Conservation (phyloP, 2,113 vertebrate genomes). For the Microtus richardsoni region DNA sequence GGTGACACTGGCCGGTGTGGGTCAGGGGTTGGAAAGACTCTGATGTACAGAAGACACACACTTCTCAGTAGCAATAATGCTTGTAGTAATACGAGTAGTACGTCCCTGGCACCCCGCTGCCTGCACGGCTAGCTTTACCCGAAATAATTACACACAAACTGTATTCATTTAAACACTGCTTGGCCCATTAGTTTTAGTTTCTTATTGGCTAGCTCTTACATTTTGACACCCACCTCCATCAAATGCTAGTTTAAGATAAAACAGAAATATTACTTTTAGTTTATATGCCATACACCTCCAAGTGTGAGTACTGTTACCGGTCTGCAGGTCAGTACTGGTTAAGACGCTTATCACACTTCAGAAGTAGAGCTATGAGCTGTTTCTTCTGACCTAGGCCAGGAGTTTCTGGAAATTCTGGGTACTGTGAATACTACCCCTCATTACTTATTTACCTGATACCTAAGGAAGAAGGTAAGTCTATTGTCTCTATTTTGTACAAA, state of each 20-base stretch:
- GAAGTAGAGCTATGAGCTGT: not conserved
- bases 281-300: not conserved
- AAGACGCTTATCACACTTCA: not conserved
- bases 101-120: too few species aligned
- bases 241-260: not conserved
- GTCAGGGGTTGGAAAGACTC: too few species aligned
- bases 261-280: not conserved
- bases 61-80: not conserved
- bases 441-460: not conserved
- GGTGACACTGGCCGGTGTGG: not conserved
- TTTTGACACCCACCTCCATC: too few species aligned
- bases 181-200: too few species aligned
- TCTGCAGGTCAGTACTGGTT: not conserved
- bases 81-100: too few species aligned
- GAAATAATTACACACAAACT: too few species aligned
- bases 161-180: too few species aligned
- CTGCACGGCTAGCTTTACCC: too few species aligned
- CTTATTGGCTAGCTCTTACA: too few species aligned
- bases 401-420: not conserved
- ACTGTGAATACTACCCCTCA: not conserved
- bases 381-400: constrained; percentile 9
- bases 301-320: not conserved
- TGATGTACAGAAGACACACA: not conserved
- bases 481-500: not conserved
- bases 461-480: not conserved